Evolutionary conservation across 2,797 vertebrate species (phyloP).

Genomic region (Danio aesculapii): DNA sequence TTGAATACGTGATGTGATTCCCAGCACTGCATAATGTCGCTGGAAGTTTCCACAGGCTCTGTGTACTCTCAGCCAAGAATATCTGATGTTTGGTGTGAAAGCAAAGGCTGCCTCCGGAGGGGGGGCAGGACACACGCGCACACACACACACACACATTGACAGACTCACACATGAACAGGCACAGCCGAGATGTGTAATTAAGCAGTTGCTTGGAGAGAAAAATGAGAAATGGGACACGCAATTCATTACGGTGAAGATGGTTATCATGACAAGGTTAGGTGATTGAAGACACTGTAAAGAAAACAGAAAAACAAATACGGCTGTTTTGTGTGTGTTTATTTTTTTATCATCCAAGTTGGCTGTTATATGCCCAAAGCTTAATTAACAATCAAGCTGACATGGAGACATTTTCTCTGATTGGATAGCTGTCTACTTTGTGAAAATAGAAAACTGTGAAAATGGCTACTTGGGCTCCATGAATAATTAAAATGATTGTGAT

Average conservation of each 20-base stretch:
- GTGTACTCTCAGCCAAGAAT: conserved; percentile 57
- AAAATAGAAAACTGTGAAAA: no score
- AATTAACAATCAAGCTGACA: conserved; percentile 34
- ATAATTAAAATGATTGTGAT: no score
- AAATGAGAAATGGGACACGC: conserved; percentile 43
- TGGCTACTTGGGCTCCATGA: no score
- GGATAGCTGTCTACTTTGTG: no score
- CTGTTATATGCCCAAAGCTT: conserved; percentile 24
- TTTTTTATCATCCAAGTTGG: conserved; percentile 19
- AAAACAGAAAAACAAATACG: conserved; percentile 51
- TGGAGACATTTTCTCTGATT: background rate
- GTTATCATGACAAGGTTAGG: conserved; percentile 39
- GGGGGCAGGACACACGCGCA: conserved; percentile 22
- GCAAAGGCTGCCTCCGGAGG: conserved; percentile 53
- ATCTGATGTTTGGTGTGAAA: conserved; percentile 63
- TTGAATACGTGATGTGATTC: conserved; percentile 57
- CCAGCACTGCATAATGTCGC: conserved; percentile 43
- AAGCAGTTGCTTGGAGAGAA: conserved; percentile 46
- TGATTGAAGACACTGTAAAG: conserved; percentile 49
- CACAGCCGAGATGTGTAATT: conserved; percentile 53
- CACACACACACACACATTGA: conserved; percentile 23
- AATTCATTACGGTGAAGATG: conserved; percentile 25
- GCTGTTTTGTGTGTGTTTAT: conserved; percentile 14
- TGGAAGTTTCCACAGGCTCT: conserved; percentile 59
- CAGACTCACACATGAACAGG: conserved; percentile 37